A percentile compares a stretch with the other conserved stretches of the same genome.
Evolutionary conservation across 92 coral and sea anemone species (phyloP).

Genomic region (Epizoanthus ramosus): DNA sequence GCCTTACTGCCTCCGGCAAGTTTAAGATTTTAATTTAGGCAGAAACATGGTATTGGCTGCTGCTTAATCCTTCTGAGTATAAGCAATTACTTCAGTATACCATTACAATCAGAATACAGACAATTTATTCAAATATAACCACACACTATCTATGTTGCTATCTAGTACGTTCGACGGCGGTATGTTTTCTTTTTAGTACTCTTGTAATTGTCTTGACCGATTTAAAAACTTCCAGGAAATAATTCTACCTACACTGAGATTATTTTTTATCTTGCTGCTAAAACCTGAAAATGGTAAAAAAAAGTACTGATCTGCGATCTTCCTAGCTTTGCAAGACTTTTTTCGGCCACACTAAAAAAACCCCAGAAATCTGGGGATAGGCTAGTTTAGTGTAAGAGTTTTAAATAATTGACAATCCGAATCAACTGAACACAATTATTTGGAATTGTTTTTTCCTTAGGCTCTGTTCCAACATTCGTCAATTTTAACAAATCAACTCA

Average conservation of each 20-base stretch:
- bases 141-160: not conserved
- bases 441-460: not conserved
- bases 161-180: not conserved
- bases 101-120: conserved; percentile 8
- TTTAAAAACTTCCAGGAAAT: too few relatives aligned
- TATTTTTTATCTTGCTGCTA: too few relatives aligned
- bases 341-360: too few relatives aligned
- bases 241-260: too few relatives aligned
- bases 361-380: too few relatives aligned
- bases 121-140: conserved; percentile 4
- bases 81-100: conserved; percentile 10
- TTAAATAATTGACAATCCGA: not conserved
- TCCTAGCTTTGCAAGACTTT: too few relatives aligned
- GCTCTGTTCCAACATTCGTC: not conserved
- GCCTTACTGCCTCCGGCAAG: not conserved
- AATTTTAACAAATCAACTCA: not conserved
- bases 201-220: not conserved
- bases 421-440: not conserved
- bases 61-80: conserved; percentile 17
- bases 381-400: not conserved
- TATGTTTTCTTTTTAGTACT: not conserved
- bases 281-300: too few relatives aligned
- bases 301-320: too few relatives aligned
- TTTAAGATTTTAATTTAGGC: not conserved
- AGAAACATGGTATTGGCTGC: conserved; percentile 3